Base-by-base conservation (phyloP, 2,888 invertebrate genomes). In the Phanerotoma sp. region DNA sequence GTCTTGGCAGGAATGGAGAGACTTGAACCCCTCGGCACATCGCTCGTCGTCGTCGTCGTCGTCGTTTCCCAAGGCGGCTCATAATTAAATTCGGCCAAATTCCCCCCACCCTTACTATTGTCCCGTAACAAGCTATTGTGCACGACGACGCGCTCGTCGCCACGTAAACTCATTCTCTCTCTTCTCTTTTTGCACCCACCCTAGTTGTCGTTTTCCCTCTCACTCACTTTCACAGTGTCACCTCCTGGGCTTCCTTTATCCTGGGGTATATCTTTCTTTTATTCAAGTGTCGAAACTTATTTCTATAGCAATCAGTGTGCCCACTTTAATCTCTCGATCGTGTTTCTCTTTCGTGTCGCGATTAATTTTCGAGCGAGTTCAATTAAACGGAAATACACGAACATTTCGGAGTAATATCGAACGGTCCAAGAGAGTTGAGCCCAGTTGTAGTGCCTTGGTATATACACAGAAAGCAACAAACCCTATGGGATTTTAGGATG, bases 51-150 rank as follows among this genome's bases (percentile, higher is more conserved):
- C 45, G 28, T 51, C 51, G 45, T 28, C 54, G 25, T 35, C 42
- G 37, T 38, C 63, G 66, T 64, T 71, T 71, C 73, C 73, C 69
- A 75, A 77, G 77, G 72, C 75, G 72, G 66, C 72, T 75, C 75
- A 73, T 77, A 77, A 77, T 77, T 77, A 77, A 77, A 77, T 77
- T 77, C 72, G 75, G 64, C 74, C 71, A 71, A 77, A 77, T 77
- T 75, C 68, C 66, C 70, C 69, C 72, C 68, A 64, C 72, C 67
- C 63, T 63, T 61, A 51, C 67, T 70, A 75, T 75, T 76, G 75
- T 76, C 71, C 71, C 73, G 72, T 77, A 77, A 77, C 76, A 75
- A 77, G 76, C 76, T 76, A 77, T 77, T 77, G 77, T 77, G 70
- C 62, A 66, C 63, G 67, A 66, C 62, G 65, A 63, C 25, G 65